phyloP scores from a whole-genome alignment of 2,888 invertebrate genomes.

The Drosophila glabriapex region DNA sequence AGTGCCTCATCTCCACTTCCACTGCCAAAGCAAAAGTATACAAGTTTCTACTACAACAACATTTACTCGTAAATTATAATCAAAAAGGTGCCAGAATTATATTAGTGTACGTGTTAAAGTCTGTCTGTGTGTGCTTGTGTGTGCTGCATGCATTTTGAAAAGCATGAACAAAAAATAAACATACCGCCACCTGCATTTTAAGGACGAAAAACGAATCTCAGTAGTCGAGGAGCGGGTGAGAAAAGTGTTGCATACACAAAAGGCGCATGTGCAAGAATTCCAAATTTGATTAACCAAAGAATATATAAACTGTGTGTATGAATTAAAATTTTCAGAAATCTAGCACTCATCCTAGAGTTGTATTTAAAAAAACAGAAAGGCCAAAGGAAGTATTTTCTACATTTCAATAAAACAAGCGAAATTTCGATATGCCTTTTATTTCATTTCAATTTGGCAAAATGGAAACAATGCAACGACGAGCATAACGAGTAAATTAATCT shows the following conservation, averaged over 20 bases:
- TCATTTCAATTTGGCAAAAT: not conserved
- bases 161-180: slow-evolving; percentile 65
- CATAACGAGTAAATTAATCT: not conserved
- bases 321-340: not conserved
- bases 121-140: slow-evolving; percentile 22
- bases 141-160: slow-evolving; percentile 26
- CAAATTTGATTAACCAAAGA: not conserved
- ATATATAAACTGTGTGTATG: not conserved
- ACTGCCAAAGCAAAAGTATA: slow-evolving; percentile 64
- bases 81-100: slow-evolving; percentile 78
- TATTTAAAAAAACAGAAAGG: not conserved
- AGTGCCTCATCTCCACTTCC: slow-evolving; percentile 25
- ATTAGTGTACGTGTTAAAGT: slow-evolving; percentile 20
- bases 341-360: not conserved
- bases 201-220: slow-evolving; percentile 46
- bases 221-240: not conserved
- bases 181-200: slow-evolving; percentile 59
- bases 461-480: not conserved
- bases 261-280: not conserved
- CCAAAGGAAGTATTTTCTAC: not conserved
- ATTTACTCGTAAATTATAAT: slow-evolving; percentile 79
- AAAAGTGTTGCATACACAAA: slow-evolving; percentile 1
- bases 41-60: slow-evolving; percentile 69
- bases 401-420: not conserved
- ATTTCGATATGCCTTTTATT: not conserved